Conservation (phyloP, 2,888 invertebrate genomes). For the Trichogramma dendrolimi region DNA sequence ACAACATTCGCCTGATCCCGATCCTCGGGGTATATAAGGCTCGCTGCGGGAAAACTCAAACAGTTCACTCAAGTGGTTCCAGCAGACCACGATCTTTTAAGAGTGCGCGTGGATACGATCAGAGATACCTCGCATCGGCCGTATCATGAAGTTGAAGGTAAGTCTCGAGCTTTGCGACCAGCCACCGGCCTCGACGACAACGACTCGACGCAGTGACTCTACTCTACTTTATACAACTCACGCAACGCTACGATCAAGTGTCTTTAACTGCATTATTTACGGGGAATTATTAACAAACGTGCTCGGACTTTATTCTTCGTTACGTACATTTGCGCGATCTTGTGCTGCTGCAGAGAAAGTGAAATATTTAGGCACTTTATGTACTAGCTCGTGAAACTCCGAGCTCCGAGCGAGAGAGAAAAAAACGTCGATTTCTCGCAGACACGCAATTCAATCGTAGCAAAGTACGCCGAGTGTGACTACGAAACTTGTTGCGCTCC, state of each 20-base stretch:
- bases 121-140: not conserved
- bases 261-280: too few relatives aligned
- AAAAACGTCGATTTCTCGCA: constrained; percentile 12
- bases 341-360: not conserved
- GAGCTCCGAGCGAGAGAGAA: not conserved
- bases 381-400: too few relatives aligned
- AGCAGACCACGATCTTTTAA: constrained; percentile 18
- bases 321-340: too few relatives aligned
- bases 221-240: too few relatives aligned
- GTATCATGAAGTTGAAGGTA: constrained; percentile 30
- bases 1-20: not conserved
- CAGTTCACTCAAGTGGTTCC: constrained; percentile 28
- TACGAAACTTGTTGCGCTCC: too few relatives aligned
- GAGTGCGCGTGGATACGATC: constrained; percentile 15
- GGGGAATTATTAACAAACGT: too few relatives aligned
- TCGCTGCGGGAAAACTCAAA: constrained; percentile 26
- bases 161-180: constrained; percentile 6
- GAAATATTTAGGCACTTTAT: constrained; percentile 3
- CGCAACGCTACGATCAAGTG: too few relatives aligned
- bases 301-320: too few relatives aligned
- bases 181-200: not conserved
- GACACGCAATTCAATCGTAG: not conserved
- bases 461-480: too few relatives aligned
- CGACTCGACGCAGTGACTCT: not conserved
- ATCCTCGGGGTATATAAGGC: constrained; percentile 27